These are phyloP conservation scores for Holothuria glaberrima DNA, from an alignment of 35 echinoderm and acorn worm species.

Conservation along the genomic window DNA sequence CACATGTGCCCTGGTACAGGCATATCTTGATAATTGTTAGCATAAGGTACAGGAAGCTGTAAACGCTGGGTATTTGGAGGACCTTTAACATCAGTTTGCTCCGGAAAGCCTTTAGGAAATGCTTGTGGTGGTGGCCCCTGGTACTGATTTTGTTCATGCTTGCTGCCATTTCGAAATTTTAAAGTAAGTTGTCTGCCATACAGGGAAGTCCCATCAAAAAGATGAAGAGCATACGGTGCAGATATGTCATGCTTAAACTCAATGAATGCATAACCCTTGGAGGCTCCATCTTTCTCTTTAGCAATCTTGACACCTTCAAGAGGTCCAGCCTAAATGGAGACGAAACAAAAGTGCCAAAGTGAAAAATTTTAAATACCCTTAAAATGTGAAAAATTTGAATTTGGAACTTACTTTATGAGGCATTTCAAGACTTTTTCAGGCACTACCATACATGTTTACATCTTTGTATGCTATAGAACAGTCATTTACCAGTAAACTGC, in stretches of 20 bases:
- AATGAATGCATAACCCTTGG: constrained; percentile 78
- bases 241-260: constrained; percentile 93
- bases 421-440: no score
- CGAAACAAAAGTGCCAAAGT: no score
- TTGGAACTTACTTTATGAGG: no score
- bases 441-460: no score
- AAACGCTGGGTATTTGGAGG: constrained; percentile 13
- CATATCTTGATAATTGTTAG: neutral
- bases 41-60: neutral
- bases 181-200: constrained; percentile 61
- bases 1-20: no score
- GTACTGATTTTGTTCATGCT: constrained; percentile 55
- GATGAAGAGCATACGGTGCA: constrained; percentile 78
- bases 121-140: constrained; percentile 1
- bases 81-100: neutral
- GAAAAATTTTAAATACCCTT: no score
- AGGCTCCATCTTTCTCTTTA: constrained; percentile 64
- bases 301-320: constrained; percentile 74
- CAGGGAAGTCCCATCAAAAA: constrained; percentile 72
- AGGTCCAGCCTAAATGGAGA: constrained; percentile 81
- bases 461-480: no score
- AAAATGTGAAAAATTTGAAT: no score
- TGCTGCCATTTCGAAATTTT: constrained; percentile 84
- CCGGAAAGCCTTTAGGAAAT: constrained; percentile 46
- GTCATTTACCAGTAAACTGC: no score